A percentile compares a stretch with the other conserved stretches of the same genome.
These are phyloP conservation scores for Allobates femoralis DNA, from an alignment of 2,797 vertebrate species.

Conservation along the genomic window DNA sequence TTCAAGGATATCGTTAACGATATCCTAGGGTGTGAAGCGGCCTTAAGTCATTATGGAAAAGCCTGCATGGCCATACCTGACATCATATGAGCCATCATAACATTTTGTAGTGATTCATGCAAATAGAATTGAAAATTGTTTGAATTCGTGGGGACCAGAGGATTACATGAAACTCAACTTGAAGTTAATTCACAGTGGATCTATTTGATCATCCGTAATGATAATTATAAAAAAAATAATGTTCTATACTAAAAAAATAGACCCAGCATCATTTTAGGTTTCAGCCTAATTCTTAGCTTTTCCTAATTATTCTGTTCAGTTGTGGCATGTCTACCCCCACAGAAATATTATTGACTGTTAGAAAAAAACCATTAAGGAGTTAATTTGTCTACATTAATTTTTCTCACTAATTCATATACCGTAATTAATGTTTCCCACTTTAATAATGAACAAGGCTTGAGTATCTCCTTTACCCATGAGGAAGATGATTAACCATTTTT, in stretches of 20 bases:
- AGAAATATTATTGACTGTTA: neutral
- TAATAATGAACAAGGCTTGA: slow-evolving; percentile 5
- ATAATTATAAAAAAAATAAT: neutral
- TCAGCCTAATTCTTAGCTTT: neutral
- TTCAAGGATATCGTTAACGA: too few relatives aligned
- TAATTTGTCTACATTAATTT: neutral
- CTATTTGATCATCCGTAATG: neutral
- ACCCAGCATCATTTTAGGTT: neutral
- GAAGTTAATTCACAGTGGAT: too few relatives aligned
- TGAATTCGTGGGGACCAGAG: too few relatives aligned
- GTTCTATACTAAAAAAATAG: neutral
- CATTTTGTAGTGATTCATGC: too few relatives aligned
- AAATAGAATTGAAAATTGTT: too few relatives aligned
- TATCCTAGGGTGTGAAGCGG: too few relatives aligned
- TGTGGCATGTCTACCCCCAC: neutral
- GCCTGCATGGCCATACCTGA: too few relatives aligned
- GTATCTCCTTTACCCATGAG: slow-evolving; percentile 5
- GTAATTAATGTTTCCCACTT: slow-evolving; percentile 10
- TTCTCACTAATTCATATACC: neutral
- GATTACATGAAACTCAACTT: too few relatives aligned
- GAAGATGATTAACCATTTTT: neutral
- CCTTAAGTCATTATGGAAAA: too few relatives aligned
- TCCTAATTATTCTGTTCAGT: neutral
- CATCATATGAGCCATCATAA: too few relatives aligned
- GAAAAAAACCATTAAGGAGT: neutral